phyloP scores from a whole-genome alignment of 37 sponge, comb jelly and placozoan species.

The Diacarnus erythraeanus region DNA sequence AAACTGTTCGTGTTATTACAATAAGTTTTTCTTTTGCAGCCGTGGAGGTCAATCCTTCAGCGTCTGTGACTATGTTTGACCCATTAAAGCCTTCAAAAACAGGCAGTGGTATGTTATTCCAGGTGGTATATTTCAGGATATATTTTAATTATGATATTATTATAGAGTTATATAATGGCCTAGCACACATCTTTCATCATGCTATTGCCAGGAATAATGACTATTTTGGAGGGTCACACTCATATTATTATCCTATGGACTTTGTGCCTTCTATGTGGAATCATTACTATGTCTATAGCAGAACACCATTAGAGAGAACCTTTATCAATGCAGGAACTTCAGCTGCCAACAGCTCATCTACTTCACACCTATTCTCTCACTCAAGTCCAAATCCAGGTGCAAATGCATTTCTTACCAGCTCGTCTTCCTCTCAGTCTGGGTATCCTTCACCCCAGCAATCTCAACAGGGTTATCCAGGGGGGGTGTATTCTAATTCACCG shows the following conservation, averaged over 20 bases:
- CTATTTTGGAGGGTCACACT: too few species aligned
- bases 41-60: constrained; percentile 1
- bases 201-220: too few species aligned
- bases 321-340: not conserved
- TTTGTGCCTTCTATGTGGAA: not conserved
- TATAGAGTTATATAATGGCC: too few species aligned
- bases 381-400: constrained; percentile 5
- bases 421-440: not conserved
- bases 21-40: too few species aligned
- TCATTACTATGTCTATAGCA: too few species aligned
- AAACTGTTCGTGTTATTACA: too few species aligned
- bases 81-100: not conserved
- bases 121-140: too few species aligned
- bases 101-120: not conserved
- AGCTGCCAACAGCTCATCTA: not conserved
- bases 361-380: constrained; percentile 5
- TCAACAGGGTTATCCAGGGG: not conserved
- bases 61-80: constrained; percentile 10
- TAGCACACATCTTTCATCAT: too few species aligned
- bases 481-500: not conserved
- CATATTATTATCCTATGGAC: too few species aligned
- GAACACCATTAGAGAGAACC: too few species aligned
- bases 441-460: too few species aligned
- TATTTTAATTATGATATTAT: too few species aligned
- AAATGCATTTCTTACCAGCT: not conserved